Evolutionary conservation across 2,888 invertebrate genomes (phyloP), one percentile per base, ranked within the genome.

Genomic region (Brenthis hecate): DNA sequence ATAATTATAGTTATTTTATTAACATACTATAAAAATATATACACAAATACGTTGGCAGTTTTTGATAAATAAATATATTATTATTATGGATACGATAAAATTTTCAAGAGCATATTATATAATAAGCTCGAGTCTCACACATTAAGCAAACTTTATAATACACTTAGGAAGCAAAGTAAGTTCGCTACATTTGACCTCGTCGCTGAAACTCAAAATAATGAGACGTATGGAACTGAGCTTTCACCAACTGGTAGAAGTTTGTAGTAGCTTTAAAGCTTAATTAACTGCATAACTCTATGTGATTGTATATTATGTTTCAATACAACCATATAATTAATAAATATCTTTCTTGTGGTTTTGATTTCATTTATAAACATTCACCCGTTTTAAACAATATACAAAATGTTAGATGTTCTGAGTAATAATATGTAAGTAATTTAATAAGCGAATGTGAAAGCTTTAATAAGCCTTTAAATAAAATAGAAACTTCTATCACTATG

Each of bases 181-280:
- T 83, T 84, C 73, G 73, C 69, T 73, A 70, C 78, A 72, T 86
- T 86, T 84, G 87, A 87, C 86, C 84, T 83, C 81, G 79, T 74
- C 78, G 79, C 75, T 77, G 75, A 73, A 73, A 75, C 76, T 73
- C 78, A 85, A 80, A 85, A 85, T 85, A 86, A 83, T 76, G 78
- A 78, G 73, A 54, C 11, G 54, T 54, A 23, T 54, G 54, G 54
- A 54, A 54, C 8, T 23, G 23, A 11, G 23, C 13, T 58, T 23
- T 47, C 47, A 47, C 57, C 57, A 58, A 47, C 14, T 23, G 47
- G 47, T 50, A 60, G 11, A n/a, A 28, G n/a, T 48, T 60, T n/a
- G 48, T 50, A 48, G 13, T 50, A 28, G 13, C 48, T 60, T 50
- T 50, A 23, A 28, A 50, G 13, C n/a, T 58, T 58, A 58, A 48